A percentile compares a stretch with the other conserved stretches of the same genome.
These are phyloP conservation scores for Mellivora capensis DNA, from an alignment of 2,113 vertebrate genomes.

Conservation along the genomic window DNA sequence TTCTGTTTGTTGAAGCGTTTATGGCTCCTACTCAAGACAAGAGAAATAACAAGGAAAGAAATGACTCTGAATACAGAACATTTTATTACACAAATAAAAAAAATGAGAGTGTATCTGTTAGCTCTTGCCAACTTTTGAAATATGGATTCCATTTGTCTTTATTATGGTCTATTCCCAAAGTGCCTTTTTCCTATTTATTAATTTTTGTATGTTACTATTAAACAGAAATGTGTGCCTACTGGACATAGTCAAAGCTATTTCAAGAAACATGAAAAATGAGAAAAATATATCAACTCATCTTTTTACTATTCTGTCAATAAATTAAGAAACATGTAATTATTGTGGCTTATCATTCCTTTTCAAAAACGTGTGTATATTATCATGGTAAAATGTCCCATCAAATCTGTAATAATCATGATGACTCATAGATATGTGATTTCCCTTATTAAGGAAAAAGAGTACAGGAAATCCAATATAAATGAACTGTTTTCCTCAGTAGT, in stretches of 20 bases:
- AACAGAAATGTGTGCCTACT: conserved; percentile 70
- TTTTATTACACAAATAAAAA: conserved; percentile 75
- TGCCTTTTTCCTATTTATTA: conserved; percentile 66
- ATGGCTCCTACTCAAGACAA: conserved; percentile 63
- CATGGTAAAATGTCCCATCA: conserved; percentile 45
- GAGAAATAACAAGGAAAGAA: conserved; percentile 57
- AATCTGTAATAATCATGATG: conserved; percentile 55
- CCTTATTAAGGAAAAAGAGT: conserved; percentile 66
- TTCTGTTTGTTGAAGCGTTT: conserved; percentile 72
- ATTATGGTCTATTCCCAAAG: conserved; percentile 67
- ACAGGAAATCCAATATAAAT: conserved; percentile 78
- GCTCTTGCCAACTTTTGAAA: conserved; percentile 77
- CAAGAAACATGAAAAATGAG: conserved; percentile 57
- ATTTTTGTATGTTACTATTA: conserved; percentile 71
- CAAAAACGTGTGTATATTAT: conserved; percentile 14
- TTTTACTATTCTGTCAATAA: conserved; percentile 54
- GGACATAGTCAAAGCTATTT: conserved; percentile 56
- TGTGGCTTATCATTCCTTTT: background rate
- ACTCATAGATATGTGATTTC: conserved; percentile 73
- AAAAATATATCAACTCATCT: conserved; percentile 48
- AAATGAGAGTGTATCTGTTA: conserved; percentile 67
- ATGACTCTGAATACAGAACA: conserved; percentile 43
- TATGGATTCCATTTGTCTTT: conserved; percentile 79
- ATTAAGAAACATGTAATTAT: conserved; percentile 42
- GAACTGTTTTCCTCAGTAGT: conserved; percentile 75